These are phyloP conservation scores for Apostichopus leukothele DNA, from an alignment of 53 echinoderm and acorn worm species.

Conservation along the genomic window DNA sequence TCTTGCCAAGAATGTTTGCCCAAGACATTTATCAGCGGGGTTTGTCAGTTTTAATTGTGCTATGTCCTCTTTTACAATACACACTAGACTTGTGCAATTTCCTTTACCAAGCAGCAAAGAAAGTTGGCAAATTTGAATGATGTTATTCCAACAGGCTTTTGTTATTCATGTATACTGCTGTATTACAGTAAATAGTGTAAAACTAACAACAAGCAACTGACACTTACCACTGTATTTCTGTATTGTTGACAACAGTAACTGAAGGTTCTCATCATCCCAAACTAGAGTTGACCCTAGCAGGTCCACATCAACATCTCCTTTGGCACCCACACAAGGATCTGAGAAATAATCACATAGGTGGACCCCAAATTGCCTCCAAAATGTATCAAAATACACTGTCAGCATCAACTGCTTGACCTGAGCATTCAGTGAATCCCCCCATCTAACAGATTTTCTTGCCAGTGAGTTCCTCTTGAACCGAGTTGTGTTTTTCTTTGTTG, in stretches of 20 bases:
- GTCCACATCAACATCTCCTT: constrained; percentile 43
- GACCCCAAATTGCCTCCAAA: constrained; percentile 77
- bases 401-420: constrained; percentile 72
- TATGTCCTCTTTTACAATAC: too few species aligned
- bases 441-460: constrained; percentile 86
- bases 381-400: constrained; percentile 74
- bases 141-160: too few species aligned
- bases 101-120: too few species aligned
- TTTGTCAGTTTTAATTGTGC: too few species aligned
- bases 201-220: too few species aligned
- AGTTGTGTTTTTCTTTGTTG: constrained; percentile 51
- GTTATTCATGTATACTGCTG: too few species aligned
- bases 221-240: constrained; percentile 34
- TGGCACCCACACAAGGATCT: constrained; percentile 27
- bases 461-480: constrained; percentile 55
- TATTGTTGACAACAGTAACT: constrained; percentile 28
- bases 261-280: constrained; percentile 46
- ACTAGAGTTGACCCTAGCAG: constrained; percentile 30
- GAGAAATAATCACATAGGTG: constrained; percentile 64
- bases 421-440: constrained; percentile 89
- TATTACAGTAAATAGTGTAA: too few species aligned
- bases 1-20: too few species aligned
- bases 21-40: too few species aligned
- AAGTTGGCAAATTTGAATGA: too few species aligned
- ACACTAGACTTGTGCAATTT: too few species aligned